Evolutionary conservation across 2,888 invertebrate species (phyloP).

Genomic region (Beris morrisii): DNA sequence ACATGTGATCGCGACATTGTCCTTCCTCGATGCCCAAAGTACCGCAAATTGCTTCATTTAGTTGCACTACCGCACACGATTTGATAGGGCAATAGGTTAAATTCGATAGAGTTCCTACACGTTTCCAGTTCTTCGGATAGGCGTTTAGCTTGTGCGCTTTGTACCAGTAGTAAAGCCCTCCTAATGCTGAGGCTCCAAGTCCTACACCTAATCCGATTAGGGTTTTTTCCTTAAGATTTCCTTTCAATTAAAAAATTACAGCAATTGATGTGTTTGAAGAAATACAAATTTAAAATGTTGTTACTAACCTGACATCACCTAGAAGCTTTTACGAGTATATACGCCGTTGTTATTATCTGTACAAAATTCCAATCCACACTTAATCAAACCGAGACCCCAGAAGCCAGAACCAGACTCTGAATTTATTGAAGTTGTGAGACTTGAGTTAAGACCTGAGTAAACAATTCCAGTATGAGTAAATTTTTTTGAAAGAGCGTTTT

Average conservation of each 20-base stretch:
- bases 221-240: slow-evolving; percentile 21
- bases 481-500: too few relatives aligned
- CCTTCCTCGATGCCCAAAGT: slow-evolving; percentile 20
- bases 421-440: too few relatives aligned
- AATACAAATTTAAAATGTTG: too few relatives aligned
- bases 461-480: too few relatives aligned
- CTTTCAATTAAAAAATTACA: background rate
- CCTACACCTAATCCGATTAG: slow-evolving; percentile 22
- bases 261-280: too few relatives aligned
- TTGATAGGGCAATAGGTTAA: slow-evolving; percentile 31
- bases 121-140: slow-evolving; percentile 29
- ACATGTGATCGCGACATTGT: slow-evolving; percentile 27
- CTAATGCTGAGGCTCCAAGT: slow-evolving; percentile 7
- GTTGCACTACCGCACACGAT: slow-evolving; percentile 24
- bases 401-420: too few relatives aligned
- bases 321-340: too few relatives aligned
- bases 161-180: slow-evolving; percentile 26
- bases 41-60: slow-evolving; percentile 25
- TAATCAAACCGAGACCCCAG: too few relatives aligned
- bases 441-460: too few relatives aligned
- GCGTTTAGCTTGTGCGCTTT: slow-evolving; percentile 14
- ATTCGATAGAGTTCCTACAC: slow-evolving; percentile 29
- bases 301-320: too few relatives aligned
- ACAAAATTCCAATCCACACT: too few relatives aligned
- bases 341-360: too few relatives aligned